Evolutionary conservation across 2,113 vertebrate genomes (phyloP).

Genomic region (Parotia lawesii): DNA sequence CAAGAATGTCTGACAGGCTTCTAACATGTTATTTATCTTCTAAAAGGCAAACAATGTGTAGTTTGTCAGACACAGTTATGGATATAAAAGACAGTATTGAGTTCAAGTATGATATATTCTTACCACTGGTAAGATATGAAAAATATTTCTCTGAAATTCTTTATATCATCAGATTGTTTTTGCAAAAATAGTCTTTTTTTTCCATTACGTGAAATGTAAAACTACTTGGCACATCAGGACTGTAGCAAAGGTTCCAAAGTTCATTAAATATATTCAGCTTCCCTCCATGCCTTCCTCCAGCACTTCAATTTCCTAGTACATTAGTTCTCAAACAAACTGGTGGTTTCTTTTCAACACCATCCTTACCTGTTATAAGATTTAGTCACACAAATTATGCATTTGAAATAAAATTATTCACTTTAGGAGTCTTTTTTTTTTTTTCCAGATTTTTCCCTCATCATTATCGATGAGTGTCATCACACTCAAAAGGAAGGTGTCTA

Average conservation of each 20-base stretch:
- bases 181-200: not conserved
- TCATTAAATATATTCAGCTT: not conserved
- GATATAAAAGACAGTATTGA: not conserved
- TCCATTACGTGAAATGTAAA: not conserved
- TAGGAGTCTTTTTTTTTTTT: not conserved
- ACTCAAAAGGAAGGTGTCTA: slow-evolving; percentile 92
- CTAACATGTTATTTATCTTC: not conserved
- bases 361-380: not conserved
- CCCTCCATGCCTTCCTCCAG: not conserved
- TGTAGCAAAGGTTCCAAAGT: not conserved
- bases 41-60: not conserved
- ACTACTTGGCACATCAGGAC: not conserved
- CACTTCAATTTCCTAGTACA: not conserved
- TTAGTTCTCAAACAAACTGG: not conserved
- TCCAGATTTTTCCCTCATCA: slow-evolving; percentile 87
- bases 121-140: not conserved
- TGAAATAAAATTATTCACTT: not conserved
- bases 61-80: not conserved
- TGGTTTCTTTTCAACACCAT: not conserved
- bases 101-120: not conserved
- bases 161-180: not conserved
- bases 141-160: not conserved
- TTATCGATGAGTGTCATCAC: slow-evolving; percentile 97
- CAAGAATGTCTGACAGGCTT: not conserved
- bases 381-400: not conserved